phyloP scores from a whole-genome alignment of 2,113 vertebrate genomes.

The Siniperca knerii region DNA sequence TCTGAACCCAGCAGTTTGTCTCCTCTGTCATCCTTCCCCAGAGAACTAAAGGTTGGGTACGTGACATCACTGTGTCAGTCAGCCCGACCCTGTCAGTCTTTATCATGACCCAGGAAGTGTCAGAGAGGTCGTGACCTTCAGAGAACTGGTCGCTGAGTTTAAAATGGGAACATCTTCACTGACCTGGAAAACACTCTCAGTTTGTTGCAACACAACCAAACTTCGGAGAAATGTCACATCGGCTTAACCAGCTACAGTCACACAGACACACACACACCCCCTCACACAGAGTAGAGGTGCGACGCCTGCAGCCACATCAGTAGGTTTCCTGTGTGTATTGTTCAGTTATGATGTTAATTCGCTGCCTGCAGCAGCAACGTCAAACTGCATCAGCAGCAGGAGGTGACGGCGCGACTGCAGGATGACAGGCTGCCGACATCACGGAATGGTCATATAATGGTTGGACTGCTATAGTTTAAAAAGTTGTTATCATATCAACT shows the following conservation, averaged over 20 bases:
- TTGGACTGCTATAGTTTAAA: neutral
- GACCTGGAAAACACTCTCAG: slow-evolving; percentile 62
- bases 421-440: slow-evolving; percentile 52
- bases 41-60: slow-evolving; percentile 2
- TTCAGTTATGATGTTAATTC: slow-evolving; percentile 49
- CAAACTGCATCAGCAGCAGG: slow-evolving; percentile 43
- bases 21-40: neutral
- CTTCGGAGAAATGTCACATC: slow-evolving; percentile 63
- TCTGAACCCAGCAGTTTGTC: neutral
- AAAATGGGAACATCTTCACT: slow-evolving; percentile 32
- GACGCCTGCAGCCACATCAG: slow-evolving; percentile 36
- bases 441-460: too few species aligned
- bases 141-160: slow-evolving; percentile 9
- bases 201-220: slow-evolving; percentile 46
- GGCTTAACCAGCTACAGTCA: slow-evolving; percentile 27
- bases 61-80: slow-evolving; percentile 26
- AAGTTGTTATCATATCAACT: neutral
- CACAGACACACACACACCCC: slow-evolving; percentile 1
- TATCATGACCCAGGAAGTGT: slow-evolving; percentile 34
- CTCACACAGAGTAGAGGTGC: slow-evolving; percentile 7
- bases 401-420: slow-evolving; percentile 42
- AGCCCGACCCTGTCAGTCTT: slow-evolving; percentile 31
- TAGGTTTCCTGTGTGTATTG: slow-evolving; percentile 2
- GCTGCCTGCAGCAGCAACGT: slow-evolving; percentile 34
- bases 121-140: slow-evolving; percentile 33